Evolutionary conservation across 2,888 invertebrate genomes (phyloP).

Genomic region (Temnothorax ravouxi): DNA sequence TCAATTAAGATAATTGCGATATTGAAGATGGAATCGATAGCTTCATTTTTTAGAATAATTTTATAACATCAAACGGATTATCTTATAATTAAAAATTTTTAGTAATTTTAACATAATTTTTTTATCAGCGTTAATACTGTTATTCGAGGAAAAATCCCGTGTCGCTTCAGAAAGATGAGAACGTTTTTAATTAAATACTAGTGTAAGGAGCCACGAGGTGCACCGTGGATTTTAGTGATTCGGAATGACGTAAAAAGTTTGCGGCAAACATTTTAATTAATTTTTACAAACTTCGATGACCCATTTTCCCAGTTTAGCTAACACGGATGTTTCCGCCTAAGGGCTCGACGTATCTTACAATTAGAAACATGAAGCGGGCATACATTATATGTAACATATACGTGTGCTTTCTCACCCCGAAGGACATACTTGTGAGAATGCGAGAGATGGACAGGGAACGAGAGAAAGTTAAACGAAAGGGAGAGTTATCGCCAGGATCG

Average conservation of each 20-base stretch:
- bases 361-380: background rate
- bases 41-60: slow-evolving; percentile 19
- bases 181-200: slow-evolving; percentile 39
- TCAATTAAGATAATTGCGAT: slow-evolving; percentile 19
- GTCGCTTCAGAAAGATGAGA: background rate
- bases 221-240: slow-evolving; percentile 15
- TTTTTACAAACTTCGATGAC: slow-evolving; percentile 46
- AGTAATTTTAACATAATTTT: slow-evolving; percentile 25
- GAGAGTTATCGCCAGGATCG: slow-evolving; percentile 38
- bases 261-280: slow-evolving; percentile 52
- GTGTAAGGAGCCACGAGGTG: slow-evolving; percentile 26
- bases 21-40: background rate
- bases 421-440: background rate
- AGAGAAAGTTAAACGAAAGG: slow-evolving; percentile 50
- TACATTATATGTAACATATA: slow-evolving; percentile 27
- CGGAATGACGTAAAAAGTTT: slow-evolving; percentile 36
- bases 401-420: background rate
- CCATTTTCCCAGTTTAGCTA: slow-evolving; percentile 23
- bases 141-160: slow-evolving; percentile 1
- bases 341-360: background rate
- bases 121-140: slow-evolving; percentile 13
- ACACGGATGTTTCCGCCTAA: background rate
- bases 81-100: slow-evolving; percentile 10
- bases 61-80: background rate
- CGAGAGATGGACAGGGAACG: background rate